These are phyloP conservation scores for Saimiri boliviensis DNA, from an alignment of 2,113 vertebrate genomes.

Conservation along the genomic window DNA sequence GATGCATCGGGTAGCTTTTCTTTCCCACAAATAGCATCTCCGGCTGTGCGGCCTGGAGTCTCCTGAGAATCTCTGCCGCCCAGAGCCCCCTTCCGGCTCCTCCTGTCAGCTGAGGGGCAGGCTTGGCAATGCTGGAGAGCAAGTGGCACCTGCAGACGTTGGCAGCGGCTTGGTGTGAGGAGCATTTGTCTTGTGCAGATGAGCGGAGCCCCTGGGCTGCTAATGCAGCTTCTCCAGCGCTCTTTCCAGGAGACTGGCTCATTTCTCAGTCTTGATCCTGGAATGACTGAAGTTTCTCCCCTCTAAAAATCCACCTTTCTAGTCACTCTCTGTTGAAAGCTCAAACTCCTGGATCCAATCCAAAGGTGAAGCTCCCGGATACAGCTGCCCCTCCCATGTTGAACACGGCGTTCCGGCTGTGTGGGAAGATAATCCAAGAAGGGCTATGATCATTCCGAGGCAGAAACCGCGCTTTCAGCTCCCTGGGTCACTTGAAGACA, in stretches of 20 bases:
- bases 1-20: background rate
- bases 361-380: background rate
- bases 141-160: background rate
- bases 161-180: background rate
- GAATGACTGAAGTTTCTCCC: background rate
- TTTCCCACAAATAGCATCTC: no score
- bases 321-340: background rate
- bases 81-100: background rate
- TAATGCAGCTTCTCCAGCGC: background rate
- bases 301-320: background rate
- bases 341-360: background rate
- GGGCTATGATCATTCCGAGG: background rate
- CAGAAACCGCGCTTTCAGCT: fast-evolving
- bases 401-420: background rate
- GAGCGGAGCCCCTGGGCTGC: no score
- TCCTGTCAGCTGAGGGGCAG: background rate
- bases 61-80: background rate
- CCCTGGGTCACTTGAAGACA: background rate
- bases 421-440: background rate
- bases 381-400: background rate
- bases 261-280: background rate
- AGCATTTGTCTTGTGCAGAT: background rate
- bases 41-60: fast-evolving
- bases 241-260: background rate
- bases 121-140: background rate